These are phyloP conservation scores for Drosophila testacea DNA, from an alignment of 2,888 invertebrate species.

Conservation along the genomic window DNA sequence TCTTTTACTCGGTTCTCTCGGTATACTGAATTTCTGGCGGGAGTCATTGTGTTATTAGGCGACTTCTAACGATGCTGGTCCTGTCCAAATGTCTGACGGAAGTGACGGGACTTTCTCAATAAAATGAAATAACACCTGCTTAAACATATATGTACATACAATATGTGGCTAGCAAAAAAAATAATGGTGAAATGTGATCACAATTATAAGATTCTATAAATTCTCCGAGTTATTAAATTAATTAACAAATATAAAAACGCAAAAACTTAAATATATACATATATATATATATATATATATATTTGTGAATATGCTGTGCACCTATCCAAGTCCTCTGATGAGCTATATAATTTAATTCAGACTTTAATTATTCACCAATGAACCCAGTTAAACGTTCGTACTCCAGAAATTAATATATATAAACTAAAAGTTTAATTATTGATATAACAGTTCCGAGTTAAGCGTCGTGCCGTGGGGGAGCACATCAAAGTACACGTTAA, in stretches of 20 bases:
- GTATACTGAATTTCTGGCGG: slow-evolving; percentile 9
- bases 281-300: too few species aligned
- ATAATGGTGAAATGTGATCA: not conserved
- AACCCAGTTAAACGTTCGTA: too few species aligned
- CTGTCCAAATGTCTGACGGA: not conserved
- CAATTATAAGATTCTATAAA: not conserved
- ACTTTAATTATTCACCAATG: too few species aligned
- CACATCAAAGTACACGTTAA: too few species aligned
- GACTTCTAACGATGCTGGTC: slow-evolving; percentile 16
- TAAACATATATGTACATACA: not conserved
- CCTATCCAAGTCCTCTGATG: not conserved
- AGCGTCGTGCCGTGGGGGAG: too few species aligned
- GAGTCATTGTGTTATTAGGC: slow-evolving; percentile 51
- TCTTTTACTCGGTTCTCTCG: slow-evolving; percentile 8
- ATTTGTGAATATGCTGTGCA: not conserved
- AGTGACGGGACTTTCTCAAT: not conserved
- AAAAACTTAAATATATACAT: not conserved
- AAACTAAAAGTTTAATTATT: too few species aligned
- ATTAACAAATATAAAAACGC: not conserved
- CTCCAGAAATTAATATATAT: too few species aligned
- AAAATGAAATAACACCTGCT: not conserved
- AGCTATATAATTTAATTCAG: not conserved
- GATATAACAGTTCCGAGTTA: too few species aligned
- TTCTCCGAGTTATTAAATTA: not conserved
- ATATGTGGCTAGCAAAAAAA: not conserved